phyloP scores from a whole-genome alignment of 2,113 vertebrate species.

The Muscicapa adusta region DNA sequence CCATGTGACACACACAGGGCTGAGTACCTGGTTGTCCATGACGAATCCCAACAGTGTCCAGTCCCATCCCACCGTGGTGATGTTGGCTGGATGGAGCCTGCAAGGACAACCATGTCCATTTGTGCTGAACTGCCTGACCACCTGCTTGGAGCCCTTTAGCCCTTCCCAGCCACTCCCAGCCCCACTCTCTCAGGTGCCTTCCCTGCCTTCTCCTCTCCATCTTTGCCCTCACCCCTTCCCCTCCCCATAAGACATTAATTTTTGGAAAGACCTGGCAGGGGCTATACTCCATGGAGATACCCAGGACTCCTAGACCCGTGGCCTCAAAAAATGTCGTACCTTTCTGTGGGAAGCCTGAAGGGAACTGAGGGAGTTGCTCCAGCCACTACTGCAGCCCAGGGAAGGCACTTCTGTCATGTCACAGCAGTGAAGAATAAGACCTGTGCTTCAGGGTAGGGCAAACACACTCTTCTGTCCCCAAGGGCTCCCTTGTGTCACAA shows the following conservation, averaged over 20 bases:
- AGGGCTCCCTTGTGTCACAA: not conserved
- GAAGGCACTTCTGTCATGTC: not conserved
- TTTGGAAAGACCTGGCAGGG: not conserved
- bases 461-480: not conserved
- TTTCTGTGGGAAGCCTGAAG: not conserved
- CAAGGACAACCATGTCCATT: constrained; percentile 38
- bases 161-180: not conserved
- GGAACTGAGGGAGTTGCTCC: not conserved
- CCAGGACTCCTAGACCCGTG: not conserved
- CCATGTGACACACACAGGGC: accelerated
- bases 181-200: not conserved
- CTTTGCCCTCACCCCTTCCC: not conserved
- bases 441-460: not conserved
- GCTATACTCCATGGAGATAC: not conserved
- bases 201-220: not conserved
- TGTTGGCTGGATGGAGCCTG: constrained; percentile 85
- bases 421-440: not conserved
- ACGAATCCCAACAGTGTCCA: constrained; percentile 82
- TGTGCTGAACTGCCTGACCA: not conserved
- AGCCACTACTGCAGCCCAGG: not conserved
- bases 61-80: constrained; percentile 82
- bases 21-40: constrained; percentile 82
- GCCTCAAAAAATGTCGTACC: not conserved
- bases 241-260: not conserved
- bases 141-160: not conserved